Evolutionary conservation across 2,113 vertebrate genomes (phyloP), one percentile per base, ranked within the genome.

Genomic region (Tamias sibiricus): DNA sequence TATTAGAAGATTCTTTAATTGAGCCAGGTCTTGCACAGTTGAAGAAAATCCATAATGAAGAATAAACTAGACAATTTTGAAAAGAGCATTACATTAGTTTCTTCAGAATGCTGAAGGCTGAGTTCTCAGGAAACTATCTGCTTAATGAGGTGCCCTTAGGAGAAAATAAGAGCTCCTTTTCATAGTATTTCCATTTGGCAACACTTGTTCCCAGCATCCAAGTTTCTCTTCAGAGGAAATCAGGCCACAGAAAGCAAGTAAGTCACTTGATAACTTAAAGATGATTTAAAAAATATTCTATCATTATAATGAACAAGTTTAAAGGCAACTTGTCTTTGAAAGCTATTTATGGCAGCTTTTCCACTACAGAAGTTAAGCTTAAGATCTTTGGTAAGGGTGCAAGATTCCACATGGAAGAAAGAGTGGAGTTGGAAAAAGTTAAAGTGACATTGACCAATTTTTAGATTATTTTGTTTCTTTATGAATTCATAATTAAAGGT

Each of bases 71-170:
- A 91, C 54, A 69, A 28, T 86, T 89, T 92, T 8, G 2, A 92
- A 94, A 92, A 72, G n/a, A 95, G 26, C 72, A 97, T 88, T 85
- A 68, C 17, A 49, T 93, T 97, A 76, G 64, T 87, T 57, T 94
- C 84, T 89, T 85, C 54, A 95, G 64, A 96, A 52, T 54, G 82
- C 42, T 92, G 28, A 28, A 83, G 52, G 81, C 88, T 96, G 84
- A 62, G 44, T 90, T 96, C 90, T 88, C 47, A 66, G 90, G 68
- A 89, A 97, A 80, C 80, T 95, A 32, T 94, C 47, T 94, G 62
- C 76, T 96, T 96, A 97, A 97, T 83, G 82, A 96, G 81, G 42
- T 77, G 3, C 66, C 72, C 62, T 80, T 81, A 80, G 81, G 72
- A 92, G 88, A 89, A 84, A 96, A 94, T 59, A 69, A 89, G 54